phyloP scores from a whole-genome alignment of 2,113 vertebrate species.

The Machaerirhynchus nigripectus region DNA sequence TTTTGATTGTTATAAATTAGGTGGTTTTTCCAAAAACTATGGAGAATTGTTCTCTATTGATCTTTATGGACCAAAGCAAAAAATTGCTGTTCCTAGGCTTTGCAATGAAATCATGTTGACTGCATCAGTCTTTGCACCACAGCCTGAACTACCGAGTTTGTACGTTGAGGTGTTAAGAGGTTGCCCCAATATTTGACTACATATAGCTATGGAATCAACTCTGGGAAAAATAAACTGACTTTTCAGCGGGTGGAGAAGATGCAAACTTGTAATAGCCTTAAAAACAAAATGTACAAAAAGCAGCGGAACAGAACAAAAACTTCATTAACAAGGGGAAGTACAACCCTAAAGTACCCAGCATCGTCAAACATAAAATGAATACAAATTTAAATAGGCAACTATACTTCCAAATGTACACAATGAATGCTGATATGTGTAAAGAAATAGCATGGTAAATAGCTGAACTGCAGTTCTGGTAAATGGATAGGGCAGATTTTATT shows the following conservation, averaged over 20 bases:
- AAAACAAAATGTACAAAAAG: slow-evolving; percentile 73
- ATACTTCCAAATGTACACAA: slow-evolving; percentile 66
- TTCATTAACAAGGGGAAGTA: slow-evolving; percentile 68
- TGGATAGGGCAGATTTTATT: slow-evolving; percentile 70
- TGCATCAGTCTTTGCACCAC: slow-evolving; percentile 59
- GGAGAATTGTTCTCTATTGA: slow-evolving; percentile 69
- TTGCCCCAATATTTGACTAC: slow-evolving; percentile 63
- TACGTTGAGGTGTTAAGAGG: slow-evolving; percentile 62
- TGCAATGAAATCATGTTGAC: slow-evolving; percentile 68
- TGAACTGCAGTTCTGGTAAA: slow-evolving; percentile 57
- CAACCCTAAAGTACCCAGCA: slow-evolving; percentile 71
- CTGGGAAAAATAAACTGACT: slow-evolving; percentile 56
- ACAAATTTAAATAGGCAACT: slow-evolving; percentile 70
- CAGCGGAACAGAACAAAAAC: slow-evolving; percentile 60
- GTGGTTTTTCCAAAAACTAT: slow-evolving; percentile 70
- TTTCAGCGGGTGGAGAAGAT: slow-evolving; percentile 66
- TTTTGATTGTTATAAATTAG: slow-evolving; percentile 83
- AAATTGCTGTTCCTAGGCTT: slow-evolving; percentile 60
- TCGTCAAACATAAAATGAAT: slow-evolving; percentile 61
- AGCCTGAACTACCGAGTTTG: slow-evolving; percentile 58
- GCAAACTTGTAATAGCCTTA: slow-evolving; percentile 62
- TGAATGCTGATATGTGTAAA: slow-evolving; percentile 62
- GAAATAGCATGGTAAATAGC: slow-evolving; percentile 58
- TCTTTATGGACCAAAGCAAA: slow-evolving; percentile 71
- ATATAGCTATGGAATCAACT: slow-evolving; percentile 64